These are phyloP conservation scores for Timandra comae DNA, from an alignment of 2,888 invertebrate species.

Conservation along the genomic window DNA sequence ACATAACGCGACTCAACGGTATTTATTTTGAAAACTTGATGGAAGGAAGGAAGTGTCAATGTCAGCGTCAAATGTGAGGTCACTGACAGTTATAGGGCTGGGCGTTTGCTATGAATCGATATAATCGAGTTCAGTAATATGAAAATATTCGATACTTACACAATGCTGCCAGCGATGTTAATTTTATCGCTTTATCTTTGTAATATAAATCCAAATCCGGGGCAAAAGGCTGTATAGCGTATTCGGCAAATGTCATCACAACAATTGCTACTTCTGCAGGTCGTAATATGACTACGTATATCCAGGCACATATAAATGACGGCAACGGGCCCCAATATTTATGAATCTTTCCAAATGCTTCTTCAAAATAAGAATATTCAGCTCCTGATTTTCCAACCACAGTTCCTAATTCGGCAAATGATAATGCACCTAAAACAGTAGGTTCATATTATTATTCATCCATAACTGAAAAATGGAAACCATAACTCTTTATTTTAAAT, in stretches of 20 bases:
- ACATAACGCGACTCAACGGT: too few species aligned
- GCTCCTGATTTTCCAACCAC: conserved; percentile 88
- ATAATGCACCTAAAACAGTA: conserved; percentile 81
- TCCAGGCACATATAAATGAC: conserved; percentile 86
- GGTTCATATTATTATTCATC: background rate
- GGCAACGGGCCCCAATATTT: conserved; percentile 83
- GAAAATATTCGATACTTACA: conserved; percentile 75
- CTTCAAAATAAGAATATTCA: conserved; percentile 87
- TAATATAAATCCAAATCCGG: conserved; percentile 55
- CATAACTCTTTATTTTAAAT: too few species aligned
- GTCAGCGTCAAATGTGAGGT: too few species aligned
- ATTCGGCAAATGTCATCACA: conserved; percentile 85
- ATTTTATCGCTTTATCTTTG: conserved; percentile 73
- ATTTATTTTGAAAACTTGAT: too few species aligned
- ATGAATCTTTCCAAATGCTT: conserved; percentile 82
- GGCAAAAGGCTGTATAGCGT: conserved; percentile 81
- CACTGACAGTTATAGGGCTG: too few species aligned
- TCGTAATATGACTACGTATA: conserved; percentile 83
- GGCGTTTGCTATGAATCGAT: too few species aligned
- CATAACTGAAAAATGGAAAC: background rate
- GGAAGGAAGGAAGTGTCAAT: too few species aligned
- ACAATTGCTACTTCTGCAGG: conserved; percentile 88
- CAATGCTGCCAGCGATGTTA: conserved; percentile 79
- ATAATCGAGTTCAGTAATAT: conserved; percentile 1
- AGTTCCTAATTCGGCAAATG: conserved; percentile 88